Conservation (phyloP, 2,797 vertebrate genomes). For the Sus cebifrons region DNA sequence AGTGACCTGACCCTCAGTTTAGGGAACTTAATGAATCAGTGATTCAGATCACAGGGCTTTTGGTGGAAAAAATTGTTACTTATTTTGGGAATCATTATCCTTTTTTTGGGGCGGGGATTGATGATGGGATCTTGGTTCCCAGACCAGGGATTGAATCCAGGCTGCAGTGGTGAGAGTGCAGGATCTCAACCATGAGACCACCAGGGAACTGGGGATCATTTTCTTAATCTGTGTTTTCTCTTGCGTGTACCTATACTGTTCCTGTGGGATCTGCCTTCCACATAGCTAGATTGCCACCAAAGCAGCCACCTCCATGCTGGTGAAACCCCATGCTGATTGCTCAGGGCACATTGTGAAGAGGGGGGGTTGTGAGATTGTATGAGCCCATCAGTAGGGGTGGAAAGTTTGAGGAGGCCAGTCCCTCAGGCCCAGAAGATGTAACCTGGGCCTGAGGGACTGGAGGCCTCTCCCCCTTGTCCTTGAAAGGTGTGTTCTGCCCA, state of each 20-base stretch:
- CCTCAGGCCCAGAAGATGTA: not conserved
- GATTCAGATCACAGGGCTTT: no score
- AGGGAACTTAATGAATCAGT: not conserved
- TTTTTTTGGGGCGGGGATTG: no score
- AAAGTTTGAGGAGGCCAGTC: not conserved
- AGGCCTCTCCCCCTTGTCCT: not conserved
- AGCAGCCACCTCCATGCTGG: not conserved
- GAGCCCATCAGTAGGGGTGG: not conserved
- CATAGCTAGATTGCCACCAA: not conserved
- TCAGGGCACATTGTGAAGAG: not conserved
- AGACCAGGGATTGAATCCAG: no score
- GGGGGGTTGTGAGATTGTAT: not conserved
- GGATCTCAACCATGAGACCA: no score
- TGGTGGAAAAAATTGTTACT: not conserved
- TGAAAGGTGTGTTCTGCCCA: not conserved
- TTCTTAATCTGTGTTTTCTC: not conserved
- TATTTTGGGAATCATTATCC: not conserved
- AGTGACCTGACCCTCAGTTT: not conserved
- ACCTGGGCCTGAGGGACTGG: fast-evolving
- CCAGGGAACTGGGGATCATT: not conserved
- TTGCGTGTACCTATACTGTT: not conserved
- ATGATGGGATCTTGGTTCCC: no score
- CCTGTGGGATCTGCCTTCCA: not conserved
- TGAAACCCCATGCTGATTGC: not conserved
- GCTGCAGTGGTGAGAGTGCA: no score